Conservation (phyloP, 2,113 vertebrate genomes). For the Buteo buteo region DNA sequence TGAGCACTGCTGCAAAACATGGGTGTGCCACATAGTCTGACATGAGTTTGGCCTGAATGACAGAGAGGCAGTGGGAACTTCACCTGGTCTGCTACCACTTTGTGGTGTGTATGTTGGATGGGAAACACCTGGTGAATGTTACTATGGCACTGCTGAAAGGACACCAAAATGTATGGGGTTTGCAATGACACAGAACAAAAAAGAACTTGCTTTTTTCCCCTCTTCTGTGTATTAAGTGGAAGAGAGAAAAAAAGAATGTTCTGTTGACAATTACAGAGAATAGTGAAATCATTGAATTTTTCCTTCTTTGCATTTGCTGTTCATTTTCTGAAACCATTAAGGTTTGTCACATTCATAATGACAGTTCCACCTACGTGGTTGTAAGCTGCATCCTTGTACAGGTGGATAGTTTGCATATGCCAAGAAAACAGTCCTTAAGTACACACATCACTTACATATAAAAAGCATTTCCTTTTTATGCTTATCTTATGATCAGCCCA, state of each 20-base stretch:
- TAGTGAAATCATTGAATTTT: not conserved
- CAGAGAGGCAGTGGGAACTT: not conserved
- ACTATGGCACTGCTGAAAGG: not conserved
- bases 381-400: not conserved
- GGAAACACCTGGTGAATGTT: not conserved
- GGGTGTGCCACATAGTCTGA: not conserved
- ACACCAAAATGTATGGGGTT: not conserved
- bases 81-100: not conserved
- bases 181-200: not conserved
- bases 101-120: not conserved
- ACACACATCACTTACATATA: not conserved
- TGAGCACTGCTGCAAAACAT: not conserved
- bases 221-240: not conserved
- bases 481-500: not conserved
- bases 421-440: not conserved
- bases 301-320: not conserved
- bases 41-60: not conserved
- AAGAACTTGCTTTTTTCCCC: accelerated
- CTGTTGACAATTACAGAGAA: not conserved
- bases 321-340: not conserved
- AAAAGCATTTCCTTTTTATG: not conserved
- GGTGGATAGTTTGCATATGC: not conserved
- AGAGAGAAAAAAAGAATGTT: not conserved
- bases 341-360: not conserved
- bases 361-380: not conserved